Conservation (phyloP, 2,113 vertebrate genomes). For the Corvus hawaiiensis region DNA sequence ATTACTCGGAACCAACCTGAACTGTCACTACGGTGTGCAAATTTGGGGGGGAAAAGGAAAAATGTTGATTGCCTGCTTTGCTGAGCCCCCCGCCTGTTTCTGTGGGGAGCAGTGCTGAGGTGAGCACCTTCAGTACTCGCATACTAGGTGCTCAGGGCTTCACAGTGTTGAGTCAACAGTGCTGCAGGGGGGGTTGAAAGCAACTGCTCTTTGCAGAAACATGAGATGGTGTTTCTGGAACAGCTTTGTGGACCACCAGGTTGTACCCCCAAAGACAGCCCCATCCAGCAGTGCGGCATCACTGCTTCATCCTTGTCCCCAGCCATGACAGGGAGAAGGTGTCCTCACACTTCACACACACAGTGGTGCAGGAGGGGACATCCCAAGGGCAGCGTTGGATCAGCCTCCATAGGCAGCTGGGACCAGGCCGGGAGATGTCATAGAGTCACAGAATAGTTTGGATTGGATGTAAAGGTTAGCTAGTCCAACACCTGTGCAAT, state of each 20-base stretch:
- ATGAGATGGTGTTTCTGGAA: background rate
- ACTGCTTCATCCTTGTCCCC: background rate
- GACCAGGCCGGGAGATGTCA: background rate
- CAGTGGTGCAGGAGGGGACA: background rate
- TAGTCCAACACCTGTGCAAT: background rate
- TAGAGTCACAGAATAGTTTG: background rate
- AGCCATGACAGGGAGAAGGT: rapidly evolving
- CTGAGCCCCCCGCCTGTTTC: background rate
- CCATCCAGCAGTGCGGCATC: background rate
- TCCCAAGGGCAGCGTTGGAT: background rate
- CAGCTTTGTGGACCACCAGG: background rate
- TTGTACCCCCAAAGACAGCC: background rate
- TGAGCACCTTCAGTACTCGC: background rate
- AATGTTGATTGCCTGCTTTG: background rate
- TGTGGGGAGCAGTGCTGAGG: background rate
- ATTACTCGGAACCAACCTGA: background rate
- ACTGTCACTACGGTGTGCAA: background rate
- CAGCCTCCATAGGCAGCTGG: background rate
- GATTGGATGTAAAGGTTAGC: background rate
- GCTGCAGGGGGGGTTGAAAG: background rate
- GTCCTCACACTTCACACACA: background rate
- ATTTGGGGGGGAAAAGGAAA: background rate
- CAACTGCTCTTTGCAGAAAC: background rate
- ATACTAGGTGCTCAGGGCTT: background rate
- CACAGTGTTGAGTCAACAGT: background rate